phyloP scores from a whole-genome alignment of 53 echinoderm and acorn worm genomes.

The Temnopleurus reevesii region DNA sequence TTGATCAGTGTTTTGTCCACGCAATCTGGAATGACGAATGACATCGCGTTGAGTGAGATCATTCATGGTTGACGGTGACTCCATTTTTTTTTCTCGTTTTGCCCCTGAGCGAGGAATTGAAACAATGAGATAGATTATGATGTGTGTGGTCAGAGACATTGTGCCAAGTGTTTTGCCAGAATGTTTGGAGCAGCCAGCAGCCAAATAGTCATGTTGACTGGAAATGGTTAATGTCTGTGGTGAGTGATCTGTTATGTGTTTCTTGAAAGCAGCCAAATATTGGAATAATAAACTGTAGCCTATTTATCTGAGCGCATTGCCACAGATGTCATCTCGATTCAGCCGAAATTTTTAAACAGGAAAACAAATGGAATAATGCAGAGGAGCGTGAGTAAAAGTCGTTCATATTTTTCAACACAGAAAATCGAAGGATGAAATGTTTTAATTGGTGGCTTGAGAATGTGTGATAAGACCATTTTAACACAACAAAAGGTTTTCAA shows the following conservation, averaged over 20 bases:
- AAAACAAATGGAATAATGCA: no score
- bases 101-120: background rate
- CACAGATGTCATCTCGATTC: no score
- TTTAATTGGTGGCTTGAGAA: no score
- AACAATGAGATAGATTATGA: slow-evolving; percentile 13
- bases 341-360: no score
- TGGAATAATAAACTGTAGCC: no score
- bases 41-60: slow-evolving; percentile 21
- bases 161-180: background rate
- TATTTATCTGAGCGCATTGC: no score
- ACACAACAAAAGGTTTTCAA: no score
- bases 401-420: no score
- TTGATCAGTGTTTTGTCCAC: background rate
- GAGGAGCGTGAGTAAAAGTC: no score
- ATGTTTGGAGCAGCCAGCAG: background rate
- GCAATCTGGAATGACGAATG: slow-evolving; percentile 28
- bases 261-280: no score
- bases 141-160: slow-evolving; percentile 3
- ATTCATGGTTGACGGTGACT: slow-evolving; percentile 14
- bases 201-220: background rate
- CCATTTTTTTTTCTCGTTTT: background rate
- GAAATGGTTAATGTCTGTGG: slow-evolving; percentile 12
- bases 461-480: no score
- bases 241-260: background rate
- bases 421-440: no score